These are phyloP conservation scores for Redunca redunca DNA, from an alignment of 2,113 vertebrate species.

Conservation along the genomic window DNA sequence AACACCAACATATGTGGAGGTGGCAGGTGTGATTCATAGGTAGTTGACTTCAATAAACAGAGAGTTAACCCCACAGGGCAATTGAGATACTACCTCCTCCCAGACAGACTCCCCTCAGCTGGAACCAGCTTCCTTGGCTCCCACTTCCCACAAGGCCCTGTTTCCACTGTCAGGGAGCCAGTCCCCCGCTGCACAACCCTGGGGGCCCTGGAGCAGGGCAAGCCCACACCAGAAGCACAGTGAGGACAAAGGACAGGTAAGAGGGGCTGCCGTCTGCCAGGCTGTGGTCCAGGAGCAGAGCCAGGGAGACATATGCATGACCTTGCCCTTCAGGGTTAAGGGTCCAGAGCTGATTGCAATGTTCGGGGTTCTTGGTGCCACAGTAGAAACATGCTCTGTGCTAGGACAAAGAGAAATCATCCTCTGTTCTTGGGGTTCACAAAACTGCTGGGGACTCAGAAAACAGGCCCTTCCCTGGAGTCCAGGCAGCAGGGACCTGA, in stretches of 20 bases:
- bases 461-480: background rate
- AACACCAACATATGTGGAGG: background rate
- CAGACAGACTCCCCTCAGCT: background rate
- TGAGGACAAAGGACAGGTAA: background rate
- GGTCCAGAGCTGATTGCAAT: too few species aligned
- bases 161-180: background rate
- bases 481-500: background rate
- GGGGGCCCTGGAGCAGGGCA: background rate
- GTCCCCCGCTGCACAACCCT: background rate
- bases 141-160: background rate
- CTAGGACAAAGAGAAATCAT: background rate
- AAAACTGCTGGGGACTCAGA: background rate
- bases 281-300: background rate
- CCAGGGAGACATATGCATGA: background rate
- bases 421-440: background rate
- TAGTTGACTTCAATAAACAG: background rate
- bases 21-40: background rate
- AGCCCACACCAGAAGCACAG: background rate
- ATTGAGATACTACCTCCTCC: background rate
- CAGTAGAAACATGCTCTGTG: background rate
- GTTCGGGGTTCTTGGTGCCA: background rate
- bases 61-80: background rate
- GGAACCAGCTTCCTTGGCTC: background rate
- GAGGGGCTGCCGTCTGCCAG: background rate
- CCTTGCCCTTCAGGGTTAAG: too few species aligned